phyloP scores from a whole-genome alignment of 2,797 vertebrate species.

The Falco rusticolus region DNA sequence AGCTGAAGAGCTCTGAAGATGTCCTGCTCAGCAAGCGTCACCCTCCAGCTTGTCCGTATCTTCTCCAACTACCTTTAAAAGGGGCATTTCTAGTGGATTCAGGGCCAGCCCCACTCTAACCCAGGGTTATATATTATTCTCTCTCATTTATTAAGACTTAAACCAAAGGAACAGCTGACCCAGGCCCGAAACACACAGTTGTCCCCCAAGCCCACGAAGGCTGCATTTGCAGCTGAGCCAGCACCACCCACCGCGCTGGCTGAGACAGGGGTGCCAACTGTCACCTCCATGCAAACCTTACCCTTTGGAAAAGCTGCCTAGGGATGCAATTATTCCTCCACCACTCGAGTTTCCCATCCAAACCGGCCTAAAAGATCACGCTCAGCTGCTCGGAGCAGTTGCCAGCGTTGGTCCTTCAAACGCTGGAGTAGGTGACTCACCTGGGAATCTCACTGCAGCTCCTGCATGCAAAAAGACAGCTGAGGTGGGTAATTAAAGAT shows the following conservation, averaged over 20 bases:
- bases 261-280: neutral
- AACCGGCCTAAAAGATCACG: neutral
- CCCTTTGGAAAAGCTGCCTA: neutral
- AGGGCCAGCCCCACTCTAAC: neutral
- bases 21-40: neutral
- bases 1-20: neutral
- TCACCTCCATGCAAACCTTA: neutral
- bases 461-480: neutral
- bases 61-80: neutral
- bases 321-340: neutral
- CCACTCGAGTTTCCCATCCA: neutral
- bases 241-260: neutral
- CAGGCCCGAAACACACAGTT: neutral
- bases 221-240: neutral
- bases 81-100: neutral
- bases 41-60: neutral
- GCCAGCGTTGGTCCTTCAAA: neutral
- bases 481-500: neutral
- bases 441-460: neutral
- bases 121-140: neutral
- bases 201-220: fast-evolving
- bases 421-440: neutral
- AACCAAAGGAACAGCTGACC: neutral
- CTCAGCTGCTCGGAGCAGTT: neutral
- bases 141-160: neutral